These are phyloP conservation scores for Pangasius larnaudii DNA, from an alignment of 2,797 vertebrate species.

Conservation along the genomic window DNA sequence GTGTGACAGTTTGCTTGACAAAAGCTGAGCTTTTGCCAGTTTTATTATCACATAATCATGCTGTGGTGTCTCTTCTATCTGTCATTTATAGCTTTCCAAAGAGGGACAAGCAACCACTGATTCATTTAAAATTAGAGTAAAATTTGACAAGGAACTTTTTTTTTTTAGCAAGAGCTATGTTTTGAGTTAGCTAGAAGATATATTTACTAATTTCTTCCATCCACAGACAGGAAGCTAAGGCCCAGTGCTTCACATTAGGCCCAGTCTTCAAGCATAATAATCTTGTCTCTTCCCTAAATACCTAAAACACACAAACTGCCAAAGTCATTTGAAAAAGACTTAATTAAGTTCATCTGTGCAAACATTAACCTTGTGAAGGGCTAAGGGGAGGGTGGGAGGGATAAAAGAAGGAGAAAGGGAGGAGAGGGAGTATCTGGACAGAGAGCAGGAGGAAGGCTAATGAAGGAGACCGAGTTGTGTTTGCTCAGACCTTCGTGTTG, in stretches of 20 bases:
- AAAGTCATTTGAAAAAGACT: slow-evolving; percentile 74
- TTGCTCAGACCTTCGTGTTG: slow-evolving; percentile 68
- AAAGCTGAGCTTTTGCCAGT: slow-evolving; percentile 4
- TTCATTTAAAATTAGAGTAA: slow-evolving; percentile 19
- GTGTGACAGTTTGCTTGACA: slow-evolving; percentile 1
- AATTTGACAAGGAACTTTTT: slow-evolving; percentile 4
- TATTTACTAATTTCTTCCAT: slow-evolving; percentile 52
- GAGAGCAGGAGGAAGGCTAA: slow-evolving; percentile 63
- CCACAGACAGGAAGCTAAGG: slow-evolving; percentile 42
- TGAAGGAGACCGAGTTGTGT: slow-evolving; percentile 72
- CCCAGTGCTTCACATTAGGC: slow-evolving; percentile 57
- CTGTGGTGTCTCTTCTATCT: slow-evolving; percentile 7
- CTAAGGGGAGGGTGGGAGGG: slow-evolving; percentile 46
- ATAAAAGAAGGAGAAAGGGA: slow-evolving; percentile 53
- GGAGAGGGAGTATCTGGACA: slow-evolving; percentile 56
- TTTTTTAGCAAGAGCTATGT: slow-evolving; percentile 18
- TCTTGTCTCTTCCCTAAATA: slow-evolving; percentile 71
- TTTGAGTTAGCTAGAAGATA: slow-evolving; percentile 29
- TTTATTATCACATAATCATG: slow-evolving; percentile 17
- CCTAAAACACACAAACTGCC: slow-evolving; percentile 76
- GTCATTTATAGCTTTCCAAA: neutral
- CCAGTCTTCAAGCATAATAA: slow-evolving; percentile 70
- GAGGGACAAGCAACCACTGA: neutral
- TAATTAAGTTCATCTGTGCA: slow-evolving; percentile 82
- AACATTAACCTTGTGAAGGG: slow-evolving; percentile 69